These are phyloP conservation scores for Erannis defoliaria DNA, from an alignment of 2,888 invertebrate species.

Conservation along the genomic window DNA sequence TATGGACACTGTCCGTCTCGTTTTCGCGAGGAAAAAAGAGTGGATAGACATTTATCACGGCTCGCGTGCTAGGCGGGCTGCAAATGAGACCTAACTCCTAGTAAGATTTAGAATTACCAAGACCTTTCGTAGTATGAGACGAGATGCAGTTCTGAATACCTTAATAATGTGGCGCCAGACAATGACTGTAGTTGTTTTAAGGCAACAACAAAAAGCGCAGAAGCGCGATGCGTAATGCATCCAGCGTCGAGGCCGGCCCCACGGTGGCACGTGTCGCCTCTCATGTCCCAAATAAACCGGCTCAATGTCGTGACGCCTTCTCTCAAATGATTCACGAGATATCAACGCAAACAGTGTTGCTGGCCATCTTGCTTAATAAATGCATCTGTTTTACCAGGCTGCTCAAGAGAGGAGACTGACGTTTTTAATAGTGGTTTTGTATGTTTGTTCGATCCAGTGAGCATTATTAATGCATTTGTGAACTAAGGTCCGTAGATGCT, in stretches of 20 bases:
- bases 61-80: no score
- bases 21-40: no score
- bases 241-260: slow-evolving; percentile 41
- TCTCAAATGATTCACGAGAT: slow-evolving; percentile 37
- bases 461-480: neutral
- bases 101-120: no score
- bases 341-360: slow-evolving; percentile 10
- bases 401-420: no score
- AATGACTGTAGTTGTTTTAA: slow-evolving; percentile 29
- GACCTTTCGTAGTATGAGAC: neutral
- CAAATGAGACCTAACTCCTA: no score
- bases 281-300: slow-evolving; percentile 66
- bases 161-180: slow-evolving; percentile 24
- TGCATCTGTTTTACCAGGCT: neutral
- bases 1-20: no score
- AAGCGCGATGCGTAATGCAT: slow-evolving; percentile 33
- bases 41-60: no score
- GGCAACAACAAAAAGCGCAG: slow-evolving; percentile 32
- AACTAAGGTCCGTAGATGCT: neutral
- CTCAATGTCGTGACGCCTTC: slow-evolving; percentile 57
- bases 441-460: neutral
- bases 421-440: slow-evolving; percentile 2
- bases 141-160: slow-evolving; percentile 8
- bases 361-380: slow-evolving; percentile 8
- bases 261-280: slow-evolving; percentile 51